Percentiles rank a stretch among this genome's conserved stretches.
Evolutionary conservation across 2,888 invertebrate genomes (phyloP).

Genomic region (Noctua janthina): DNA sequence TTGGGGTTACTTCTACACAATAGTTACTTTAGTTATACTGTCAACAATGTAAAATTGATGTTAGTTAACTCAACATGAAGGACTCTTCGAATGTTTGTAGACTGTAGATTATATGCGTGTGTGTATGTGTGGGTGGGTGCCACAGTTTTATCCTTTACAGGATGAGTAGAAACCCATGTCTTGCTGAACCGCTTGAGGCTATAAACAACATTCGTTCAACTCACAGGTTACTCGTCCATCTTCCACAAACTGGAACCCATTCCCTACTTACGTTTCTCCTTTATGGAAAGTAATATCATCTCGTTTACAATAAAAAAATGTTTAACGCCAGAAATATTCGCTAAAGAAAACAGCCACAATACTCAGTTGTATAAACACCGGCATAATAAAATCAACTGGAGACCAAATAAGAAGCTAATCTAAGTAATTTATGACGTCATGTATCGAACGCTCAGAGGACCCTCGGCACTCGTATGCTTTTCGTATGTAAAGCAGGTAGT

Average conservation of each 20-base stretch:
- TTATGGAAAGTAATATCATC: conserved; percentile 37
- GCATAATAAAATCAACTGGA: conserved; percentile 47
- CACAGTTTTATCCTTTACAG: conserved; percentile 29
- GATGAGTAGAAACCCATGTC: conserved; percentile 54
- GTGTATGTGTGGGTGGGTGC: background rate
- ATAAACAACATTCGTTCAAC: conserved; percentile 52
- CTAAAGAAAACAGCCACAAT: conserved; percentile 31
- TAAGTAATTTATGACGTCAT: conserved; percentile 54
- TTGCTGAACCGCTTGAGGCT: conserved; percentile 48
- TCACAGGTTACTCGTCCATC: conserved; percentile 44
- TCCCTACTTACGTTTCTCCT: conserved; percentile 22
- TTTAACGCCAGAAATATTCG: conserved; percentile 13
- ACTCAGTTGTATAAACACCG: conserved; percentile 44
- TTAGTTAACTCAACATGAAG: conserved; percentile 10
- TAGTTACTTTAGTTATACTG: conserved; percentile 40
- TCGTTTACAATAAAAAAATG: conserved; percentile 28
- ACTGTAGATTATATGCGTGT: background rate
- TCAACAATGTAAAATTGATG: conserved; percentile 32
- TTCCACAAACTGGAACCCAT: conserved; percentile 1
- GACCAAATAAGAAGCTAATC: conserved; percentile 57
- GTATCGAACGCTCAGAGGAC: conserved; percentile 54
- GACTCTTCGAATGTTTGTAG: conserved; percentile 11
- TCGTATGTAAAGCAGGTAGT: conserved; percentile 70
- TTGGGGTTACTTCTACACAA: conserved; percentile 59
- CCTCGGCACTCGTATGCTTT: conserved; percentile 63